phyloP scores from a whole-genome alignment of 2,888 invertebrate genomes.

The Rhorus exstirpatorius region DNA sequence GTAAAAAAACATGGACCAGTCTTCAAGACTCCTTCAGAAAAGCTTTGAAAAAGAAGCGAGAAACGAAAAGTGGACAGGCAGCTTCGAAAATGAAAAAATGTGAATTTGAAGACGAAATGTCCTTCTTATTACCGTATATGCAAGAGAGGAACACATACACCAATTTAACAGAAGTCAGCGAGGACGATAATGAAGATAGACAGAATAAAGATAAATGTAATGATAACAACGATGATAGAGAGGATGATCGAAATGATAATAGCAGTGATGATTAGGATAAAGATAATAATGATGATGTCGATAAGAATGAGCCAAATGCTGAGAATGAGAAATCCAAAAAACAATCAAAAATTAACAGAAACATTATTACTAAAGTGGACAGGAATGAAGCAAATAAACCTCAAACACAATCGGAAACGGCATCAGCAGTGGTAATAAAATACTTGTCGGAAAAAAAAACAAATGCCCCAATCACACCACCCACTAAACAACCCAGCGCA shows the following conservation, averaged over 20 bases:
- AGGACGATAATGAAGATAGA: slow-evolving; percentile 54
- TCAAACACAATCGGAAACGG: slow-evolving; percentile 12
- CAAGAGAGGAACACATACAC: slow-evolving; percentile 50
- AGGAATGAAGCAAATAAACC: slow-evolving; percentile 14
- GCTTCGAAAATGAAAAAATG: slow-evolving; percentile 63
- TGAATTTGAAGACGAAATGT: slow-evolving; percentile 66
- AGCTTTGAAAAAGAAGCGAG: slow-evolving; percentile 48
- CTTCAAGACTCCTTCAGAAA: slow-evolving; percentile 50
- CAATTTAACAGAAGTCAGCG: slow-evolving; percentile 41
- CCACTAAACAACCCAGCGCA: slow-evolving; percentile 8
- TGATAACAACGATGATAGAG: slow-evolving; percentile 43
- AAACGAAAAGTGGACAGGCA: slow-evolving; percentile 55
- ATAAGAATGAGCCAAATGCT: neutral
- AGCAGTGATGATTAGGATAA: neutral
- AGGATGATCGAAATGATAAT: neutral
- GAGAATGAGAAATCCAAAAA: slow-evolving; percentile 33
- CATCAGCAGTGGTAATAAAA: slow-evolving; percentile 28
- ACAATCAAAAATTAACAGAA: slow-evolving; percentile 15
- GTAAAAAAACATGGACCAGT: slow-evolving; percentile 54
- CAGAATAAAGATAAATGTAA: neutral
- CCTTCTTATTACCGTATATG: slow-evolving; percentile 53
- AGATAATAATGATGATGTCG: slow-evolving; percentile 23
- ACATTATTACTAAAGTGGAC: neutral
- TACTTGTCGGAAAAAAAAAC: slow-evolving; percentile 22
- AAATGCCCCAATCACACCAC: neutral